phyloP scores from a whole-genome alignment of 1,140 invertebrate genomes.

The Elysia chlorotica region DNA sequence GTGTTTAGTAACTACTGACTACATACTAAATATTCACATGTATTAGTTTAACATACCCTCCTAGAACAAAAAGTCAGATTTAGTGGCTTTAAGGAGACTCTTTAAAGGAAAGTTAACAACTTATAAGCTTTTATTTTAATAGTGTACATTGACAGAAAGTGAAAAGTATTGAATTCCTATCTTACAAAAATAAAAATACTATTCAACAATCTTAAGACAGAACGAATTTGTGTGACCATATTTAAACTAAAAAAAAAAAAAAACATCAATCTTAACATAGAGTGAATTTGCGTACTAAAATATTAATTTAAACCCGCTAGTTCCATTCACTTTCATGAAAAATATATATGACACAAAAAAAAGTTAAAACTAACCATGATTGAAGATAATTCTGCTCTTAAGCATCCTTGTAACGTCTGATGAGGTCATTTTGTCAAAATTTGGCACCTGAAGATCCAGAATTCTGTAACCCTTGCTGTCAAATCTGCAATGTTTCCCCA shows the following conservation, averaged over 20 bases:
- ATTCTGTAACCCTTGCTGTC: slow-evolving; percentile 19
- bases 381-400: slow-evolving; percentile 48
- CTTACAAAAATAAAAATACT: background rate
- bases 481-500: background rate
- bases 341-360: no score
- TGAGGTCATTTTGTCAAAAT: slow-evolving; percentile 37
- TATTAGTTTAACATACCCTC: background rate
- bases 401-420: slow-evolving; percentile 41
- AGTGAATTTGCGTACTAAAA: no score
- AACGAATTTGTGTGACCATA: no score
- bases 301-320: no score
- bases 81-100: no score
- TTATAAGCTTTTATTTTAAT: background rate
- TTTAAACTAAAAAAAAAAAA: no score
- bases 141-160: no score
- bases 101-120: background rate
- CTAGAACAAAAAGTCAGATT: background rate
- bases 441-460: slow-evolving; percentile 39
- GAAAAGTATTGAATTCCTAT: no score
- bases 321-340: no score
- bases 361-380: slow-evolving; percentile 44
- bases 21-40: background rate
- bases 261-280: no score
- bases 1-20: background rate
- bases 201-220: background rate